Evolutionary conservation across 2,113 vertebrate genomes (phyloP), one percentile per base, ranked within the genome.

Genomic region (Crotophaga sulcirostris): DNA sequence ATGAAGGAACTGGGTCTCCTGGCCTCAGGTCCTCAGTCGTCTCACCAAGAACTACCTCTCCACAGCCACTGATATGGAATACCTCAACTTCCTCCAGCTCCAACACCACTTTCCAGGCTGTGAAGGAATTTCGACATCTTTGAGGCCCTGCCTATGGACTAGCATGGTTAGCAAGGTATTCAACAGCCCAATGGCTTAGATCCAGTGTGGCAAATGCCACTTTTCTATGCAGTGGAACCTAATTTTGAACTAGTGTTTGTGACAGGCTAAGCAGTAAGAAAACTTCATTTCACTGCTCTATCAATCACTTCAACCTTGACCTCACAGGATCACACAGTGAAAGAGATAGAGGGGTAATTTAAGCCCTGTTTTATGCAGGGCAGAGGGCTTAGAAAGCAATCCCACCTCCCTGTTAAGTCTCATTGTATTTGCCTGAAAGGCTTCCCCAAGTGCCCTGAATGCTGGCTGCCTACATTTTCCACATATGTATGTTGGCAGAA

Each of bases 341-440:
- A 93, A 95, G 78, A 96, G 95, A 96, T 0, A 96, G 81, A 90
- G 78, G 93, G 84, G 84, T 87, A 96, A 96, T 89, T 89, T 92
- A 95, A 95, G 84, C 89, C 88, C 82, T 86, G 94, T 86, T 96
- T 97, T 93, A 96, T 81, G 84, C 95, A 97, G 96, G 96, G 96
- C 94, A 97, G 94, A 97, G 92, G 96, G 92, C 93, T 95, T 60
- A 63, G 89, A 97, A 97, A 94, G 87, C 93, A 96, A 96, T 96
- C 91, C 88, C 86, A 84, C 40, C 72, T 94, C 85, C 40, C 73
- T 95, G 96, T 94, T 96, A 96, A 91, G 83, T 74, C 62, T 93
- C 40, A 93, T 90, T 95, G 95, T 90, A 97, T 92, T 91, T 94
- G 84, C 78, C 89, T 94, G 91, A 81, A 96, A 93, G 25, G 55